Conservation (phyloP, 2,888 invertebrate species). For the Hypomecis punctinalis region DNA sequence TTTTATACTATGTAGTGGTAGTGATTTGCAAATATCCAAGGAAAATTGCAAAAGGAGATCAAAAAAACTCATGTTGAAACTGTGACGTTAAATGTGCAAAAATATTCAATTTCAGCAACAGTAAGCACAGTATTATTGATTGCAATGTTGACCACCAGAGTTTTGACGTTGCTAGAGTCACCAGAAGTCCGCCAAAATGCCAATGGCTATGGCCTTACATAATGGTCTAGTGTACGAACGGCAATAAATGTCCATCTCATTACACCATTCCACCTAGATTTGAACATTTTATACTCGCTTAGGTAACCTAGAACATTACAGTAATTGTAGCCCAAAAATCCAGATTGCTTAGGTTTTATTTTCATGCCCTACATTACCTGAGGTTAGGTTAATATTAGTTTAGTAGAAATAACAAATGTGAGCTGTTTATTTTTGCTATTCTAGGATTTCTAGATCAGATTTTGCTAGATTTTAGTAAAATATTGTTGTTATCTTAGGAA, state of each 20-base stretch:
- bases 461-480: not conserved
- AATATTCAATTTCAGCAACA: no score
- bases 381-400: slow-evolving; percentile 11
- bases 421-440: slow-evolving; percentile 3
- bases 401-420: slow-evolving; percentile 13
- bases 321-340: not conserved
- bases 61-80: no score
- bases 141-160: no score
- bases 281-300: slow-evolving; percentile 1
- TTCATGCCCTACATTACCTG: slow-evolving; percentile 11
- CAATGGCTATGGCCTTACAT: no score
- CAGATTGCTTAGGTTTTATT: slow-evolving; percentile 17
- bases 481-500: no score
- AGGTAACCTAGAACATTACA: slow-evolving; percentile 11
- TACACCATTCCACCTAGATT: slow-evolving; percentile 11
- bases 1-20: no score
- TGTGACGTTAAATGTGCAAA: no score
- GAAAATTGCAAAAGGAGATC: no score
- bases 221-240: not conserved
- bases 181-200: no score
- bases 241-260: not conserved
- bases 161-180: no score
- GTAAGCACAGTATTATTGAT: no score
- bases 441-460: slow-evolving; percentile 1
- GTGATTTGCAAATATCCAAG: no score